A percentile compares a stretch with the other conserved stretches of the same genome.
Evolutionary conservation across 2,113 vertebrate species (phyloP).

Genomic region (Okapia johnstoni): DNA sequence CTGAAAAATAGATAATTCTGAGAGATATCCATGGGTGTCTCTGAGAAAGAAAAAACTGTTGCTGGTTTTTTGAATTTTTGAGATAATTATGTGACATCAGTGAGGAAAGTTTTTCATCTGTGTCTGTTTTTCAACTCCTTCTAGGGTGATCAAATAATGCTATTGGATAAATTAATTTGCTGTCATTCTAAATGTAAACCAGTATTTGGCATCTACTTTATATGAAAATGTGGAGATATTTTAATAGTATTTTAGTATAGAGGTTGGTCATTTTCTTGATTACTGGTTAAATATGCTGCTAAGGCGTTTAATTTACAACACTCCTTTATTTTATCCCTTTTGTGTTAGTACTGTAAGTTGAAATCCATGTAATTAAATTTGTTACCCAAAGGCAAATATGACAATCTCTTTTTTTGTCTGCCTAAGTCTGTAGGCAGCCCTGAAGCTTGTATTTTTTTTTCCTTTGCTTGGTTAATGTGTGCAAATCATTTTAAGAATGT

Average conservation of each 20-base stretch:
- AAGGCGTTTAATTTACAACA: neutral
- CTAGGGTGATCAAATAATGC: neutral
- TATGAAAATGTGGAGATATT: constrained; percentile 21
- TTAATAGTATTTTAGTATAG: constrained; percentile 15
- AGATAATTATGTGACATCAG: constrained; percentile 1
- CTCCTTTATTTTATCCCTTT: neutral
- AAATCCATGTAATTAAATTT: constrained; percentile 50
- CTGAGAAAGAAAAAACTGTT: neutral
- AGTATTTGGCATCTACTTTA: constrained; percentile 16
- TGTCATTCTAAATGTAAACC: neutral
- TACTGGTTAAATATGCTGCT: constrained; percentile 9
- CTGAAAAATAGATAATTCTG: constrained; percentile 8
- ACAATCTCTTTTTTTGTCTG: constrained; percentile 64
- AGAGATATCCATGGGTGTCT: neutral
- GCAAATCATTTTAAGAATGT: constrained; percentile 80
- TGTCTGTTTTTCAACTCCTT: neutral
- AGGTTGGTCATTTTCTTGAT: neutral
- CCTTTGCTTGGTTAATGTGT: constrained; percentile 63
- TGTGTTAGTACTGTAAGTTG: constrained; percentile 21
- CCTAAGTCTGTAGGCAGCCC: constrained; percentile 57
- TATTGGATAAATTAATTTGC: neutral
- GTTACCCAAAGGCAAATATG: constrained; percentile 32
- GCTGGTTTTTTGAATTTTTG: neutral
- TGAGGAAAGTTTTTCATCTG: neutral
- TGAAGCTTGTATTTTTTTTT: constrained; percentile 28